These are phyloP conservation scores for Tetramorium simillimum DNA, from an alignment of 1,140 invertebrate species.

Conservation along the genomic window DNA sequence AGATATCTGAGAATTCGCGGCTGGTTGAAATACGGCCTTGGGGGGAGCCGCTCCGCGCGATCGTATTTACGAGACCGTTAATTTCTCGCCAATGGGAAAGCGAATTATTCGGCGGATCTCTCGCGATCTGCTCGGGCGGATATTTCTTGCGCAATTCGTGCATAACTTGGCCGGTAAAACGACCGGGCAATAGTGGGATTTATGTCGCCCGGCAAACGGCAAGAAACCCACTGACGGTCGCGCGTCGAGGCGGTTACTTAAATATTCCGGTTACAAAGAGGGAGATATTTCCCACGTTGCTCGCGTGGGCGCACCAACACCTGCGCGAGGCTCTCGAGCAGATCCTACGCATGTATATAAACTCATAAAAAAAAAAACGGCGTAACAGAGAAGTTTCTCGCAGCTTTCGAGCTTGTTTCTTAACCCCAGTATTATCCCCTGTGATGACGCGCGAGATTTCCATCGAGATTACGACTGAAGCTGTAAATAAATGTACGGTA, in stretches of 20 bases:
- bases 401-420: neutral
- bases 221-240: slow-evolving; percentile 1
- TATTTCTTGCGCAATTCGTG: slow-evolving; percentile 27
- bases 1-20: slow-evolving; percentile 20
- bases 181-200: neutral
- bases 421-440: neutral
- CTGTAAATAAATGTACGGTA: neutral
- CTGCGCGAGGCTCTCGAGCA: slow-evolving; percentile 2
- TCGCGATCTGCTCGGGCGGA: neutral
- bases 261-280: slow-evolving; percentile 32
- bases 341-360: neutral
- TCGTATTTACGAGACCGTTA: slow-evolving; percentile 36
- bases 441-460: neutral
- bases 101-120: neutral
- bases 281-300: neutral
- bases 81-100: slow-evolving; percentile 15
- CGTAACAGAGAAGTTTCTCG: neutral
- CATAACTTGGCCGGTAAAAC: neutral
- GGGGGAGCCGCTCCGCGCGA: neutral
- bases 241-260: slow-evolving; percentile 10
- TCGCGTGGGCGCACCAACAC: slow-evolving; percentile 24
- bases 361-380: neutral
- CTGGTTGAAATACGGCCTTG: slow-evolving; percentile 32
- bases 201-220: neutral
- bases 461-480: neutral